Evolutionary conservation across 2,888 invertebrate genomes (phyloP), one percentile per base, ranked within the genome.

Genomic region (Abrostola triplasia): DNA sequence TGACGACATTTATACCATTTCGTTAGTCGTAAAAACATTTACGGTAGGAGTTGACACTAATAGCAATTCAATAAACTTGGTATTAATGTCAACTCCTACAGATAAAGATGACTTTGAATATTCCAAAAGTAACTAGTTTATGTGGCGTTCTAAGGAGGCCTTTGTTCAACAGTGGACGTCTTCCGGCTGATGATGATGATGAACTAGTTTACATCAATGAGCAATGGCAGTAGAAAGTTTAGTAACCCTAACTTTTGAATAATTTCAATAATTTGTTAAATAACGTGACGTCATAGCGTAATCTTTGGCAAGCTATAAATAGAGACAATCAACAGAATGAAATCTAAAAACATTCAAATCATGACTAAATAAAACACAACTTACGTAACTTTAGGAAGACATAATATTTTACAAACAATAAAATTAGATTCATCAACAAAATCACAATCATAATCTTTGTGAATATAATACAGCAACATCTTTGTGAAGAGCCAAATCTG

Each of bases 331-430:
- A 40, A 75, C 53, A 35, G 58, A 75, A 58, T 55, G 35, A 56
- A 59, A 64, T 59, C 57, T 51, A 54, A 71, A 71, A 64, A 54
- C 48, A 70, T 55, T 70, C 41, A 59, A 55, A 24, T 64, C 53
- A 71, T 53, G 48, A 70, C 36, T 36, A 63, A 63, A 75, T 49
- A 49, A 70, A 44, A 64, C 11, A 42, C 11, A 5, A 10, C 24
- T 47, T 13, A 24, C 10, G 24, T 47, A 24, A 24, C 8, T 10
- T 13, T 8, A 40, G 24, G 24, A 24, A 24, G 24, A 24, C 24
- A 24, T 24, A 24, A 24, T 24, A 40, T 11, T 5, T 40, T 40
- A 40, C 10, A 40, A 47, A 47, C 24, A 24, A 2, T 13, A 47
- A 44, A 5, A 47, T 13, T 24, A 47, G 8, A 47, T 24, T 24